Conservation (phyloP, 2,113 vertebrate genomes). For the Platichthys stellatus region DNA sequence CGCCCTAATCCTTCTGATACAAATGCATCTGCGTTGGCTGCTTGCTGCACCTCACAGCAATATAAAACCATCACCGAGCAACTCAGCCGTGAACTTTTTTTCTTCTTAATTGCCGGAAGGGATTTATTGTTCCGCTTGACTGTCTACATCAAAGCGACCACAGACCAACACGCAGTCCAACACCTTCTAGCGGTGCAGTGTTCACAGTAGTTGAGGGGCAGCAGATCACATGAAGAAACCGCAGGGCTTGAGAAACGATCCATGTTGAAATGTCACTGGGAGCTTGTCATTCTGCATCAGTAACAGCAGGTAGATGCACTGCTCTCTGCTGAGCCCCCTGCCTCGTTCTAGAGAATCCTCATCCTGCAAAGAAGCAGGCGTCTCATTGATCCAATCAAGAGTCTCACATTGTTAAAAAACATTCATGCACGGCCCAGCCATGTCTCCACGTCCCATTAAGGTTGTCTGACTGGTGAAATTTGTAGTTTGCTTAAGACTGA, state of each 20-base stretch:
- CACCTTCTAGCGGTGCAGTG: conserved; percentile 14
- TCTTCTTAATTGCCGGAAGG: conserved; percentile 24
- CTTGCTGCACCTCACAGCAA: conserved; percentile 41
- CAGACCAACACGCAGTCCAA: conserved; percentile 23
- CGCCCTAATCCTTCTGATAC: conserved; percentile 58
- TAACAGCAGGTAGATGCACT: conserved; percentile 48
- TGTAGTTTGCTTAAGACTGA: conserved; percentile 38
- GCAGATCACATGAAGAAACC: conserved; percentile 45
- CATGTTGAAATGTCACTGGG: conserved; percentile 58
- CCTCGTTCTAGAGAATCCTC: conserved; percentile 8
- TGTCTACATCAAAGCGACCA: conserved; percentile 41
- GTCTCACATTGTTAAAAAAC: conserved; percentile 52
- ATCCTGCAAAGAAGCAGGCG: conserved; percentile 11
- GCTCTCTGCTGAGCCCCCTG: conserved; percentile 8
- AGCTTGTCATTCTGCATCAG: conserved; percentile 39
- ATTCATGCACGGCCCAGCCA: conserved; percentile 21
- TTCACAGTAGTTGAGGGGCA: conserved; percentile 34
- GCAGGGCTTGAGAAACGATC: conserved; percentile 36
- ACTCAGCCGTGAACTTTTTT: conserved; percentile 46
- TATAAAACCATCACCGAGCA: conserved; percentile 42
- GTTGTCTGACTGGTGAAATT: conserved; percentile 42
- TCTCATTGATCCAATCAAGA: conserved; percentile 52
- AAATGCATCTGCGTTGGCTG: conserved; percentile 31
- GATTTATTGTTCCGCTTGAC: conserved; percentile 60
- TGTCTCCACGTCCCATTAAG: conserved; percentile 24